Base-by-base conservation (phyloP, 2,888 invertebrate species). In the Pristionchus arcanus region DNA sequence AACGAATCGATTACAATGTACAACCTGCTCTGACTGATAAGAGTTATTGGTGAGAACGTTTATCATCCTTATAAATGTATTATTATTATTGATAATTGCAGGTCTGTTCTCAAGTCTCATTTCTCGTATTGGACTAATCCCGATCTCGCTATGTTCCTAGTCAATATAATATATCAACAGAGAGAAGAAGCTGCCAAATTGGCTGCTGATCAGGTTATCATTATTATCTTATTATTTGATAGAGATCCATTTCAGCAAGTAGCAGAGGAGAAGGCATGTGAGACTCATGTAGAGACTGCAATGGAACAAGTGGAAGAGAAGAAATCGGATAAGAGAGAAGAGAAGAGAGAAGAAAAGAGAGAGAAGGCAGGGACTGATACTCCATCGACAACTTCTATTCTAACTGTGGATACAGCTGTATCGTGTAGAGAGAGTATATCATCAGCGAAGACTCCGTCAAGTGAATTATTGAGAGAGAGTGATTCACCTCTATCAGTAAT, bases 61-160 rank as follows among this genome's bases (percentile, higher is more conserved):
- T 3, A 15, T 55, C 2, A 31, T 63, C 42, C 34, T 28, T 9
- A 31, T 66, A 21, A 31, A 7, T 49, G 19, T 15, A 71, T 31
- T 42, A 19, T 55, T 15, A 3, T 1, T 49, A 31, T 84, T 84
- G 63, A 55, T 49, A 49, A 9, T 49, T 49, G 42, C 42, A 55
- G 85, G 93, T 93, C 94, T 0, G 93, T 95, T 83, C 90, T 95
- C 37, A 94, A 94, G 87, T 91, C 92, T 7, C 95, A 95, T 81
- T 95, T 95, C 88, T 90, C 93, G 83, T 95, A 95, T 87, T 95
- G 95, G 94, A 93, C 93, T 15, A 94, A 94, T 91, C 91, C 91
- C n/a, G 94, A 93, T 89, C 86, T 93, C 25, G 92, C 92, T 19
- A 90, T 92, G 37, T 94, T 93, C 91, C 77, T 94, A 28, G 91